Percentiles rank a stretch among this genome's conserved stretches.
Evolutionary conservation across 2,888 invertebrate genomes (phyloP).

Genomic region (Calameuta pallipes): DNA sequence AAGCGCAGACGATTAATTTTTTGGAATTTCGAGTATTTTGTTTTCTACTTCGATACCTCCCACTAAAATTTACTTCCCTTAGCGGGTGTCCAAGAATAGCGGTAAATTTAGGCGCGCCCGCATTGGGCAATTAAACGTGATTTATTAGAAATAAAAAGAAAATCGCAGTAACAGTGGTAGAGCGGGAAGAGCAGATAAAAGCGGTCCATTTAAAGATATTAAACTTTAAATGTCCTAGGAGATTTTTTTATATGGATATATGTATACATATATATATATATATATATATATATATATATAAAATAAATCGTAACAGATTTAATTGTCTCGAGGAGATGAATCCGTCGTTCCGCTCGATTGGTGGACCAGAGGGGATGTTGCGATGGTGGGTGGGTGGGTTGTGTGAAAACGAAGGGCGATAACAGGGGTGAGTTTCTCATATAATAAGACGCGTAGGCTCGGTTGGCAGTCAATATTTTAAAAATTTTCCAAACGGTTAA

Average conservation of each 20-base stretch:
- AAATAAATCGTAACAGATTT: neutral
- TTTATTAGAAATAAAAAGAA: neutral
- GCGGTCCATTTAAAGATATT: neutral
- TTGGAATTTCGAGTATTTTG: neutral
- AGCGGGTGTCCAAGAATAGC: neutral
- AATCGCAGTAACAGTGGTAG: neutral
- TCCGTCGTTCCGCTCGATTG: neutral
- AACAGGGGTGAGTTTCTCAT: neutral
- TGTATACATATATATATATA: too few species aligned
- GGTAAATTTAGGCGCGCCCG: neutral
- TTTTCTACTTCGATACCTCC: neutral
- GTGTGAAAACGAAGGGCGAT: neutral
- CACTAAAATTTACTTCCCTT: neutral
- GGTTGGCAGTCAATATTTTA: conserved; percentile 38
- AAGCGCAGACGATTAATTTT: neutral
- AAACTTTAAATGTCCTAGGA: neutral
- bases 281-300: too few species aligned
- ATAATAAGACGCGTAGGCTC: conserved; percentile 8
- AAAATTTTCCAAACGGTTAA: conserved; percentile 44
- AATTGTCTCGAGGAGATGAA: conserved; percentile 4
- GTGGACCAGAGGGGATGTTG: neutral
- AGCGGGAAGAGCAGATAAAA: neutral
- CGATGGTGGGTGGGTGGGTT: neutral
- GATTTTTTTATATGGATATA: neutral
- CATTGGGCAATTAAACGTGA: neutral